Evolutionary conservation across 2,797 vertebrate genomes (phyloP), one percentile per base, ranked within the genome.

Genomic region (Tragopan temminckii): DNA sequence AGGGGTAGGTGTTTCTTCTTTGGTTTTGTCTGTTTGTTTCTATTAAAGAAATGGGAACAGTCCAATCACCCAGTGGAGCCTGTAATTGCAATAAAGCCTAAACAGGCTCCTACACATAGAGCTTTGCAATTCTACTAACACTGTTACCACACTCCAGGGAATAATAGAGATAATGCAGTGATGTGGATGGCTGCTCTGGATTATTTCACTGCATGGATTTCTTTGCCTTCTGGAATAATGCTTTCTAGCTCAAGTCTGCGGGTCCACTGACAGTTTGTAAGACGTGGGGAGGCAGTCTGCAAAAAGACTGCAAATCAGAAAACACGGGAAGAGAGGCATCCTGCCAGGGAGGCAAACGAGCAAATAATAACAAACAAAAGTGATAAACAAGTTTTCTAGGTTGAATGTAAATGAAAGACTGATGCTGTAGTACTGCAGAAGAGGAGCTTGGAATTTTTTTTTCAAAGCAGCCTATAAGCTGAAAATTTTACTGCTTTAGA

Each of bases 111-210:
- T 79, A 10, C 53, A 29, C 40, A 8, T 9, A 9, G 35, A 82
- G 63, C 87, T 82, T 80, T 90, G 90, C 95, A 94, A 89, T 95
- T 90, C 80, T 72, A 80, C 79, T 83, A 78, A 89, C 48, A 8
- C 80, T 50, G 92, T 89, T 74, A 78, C 53, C 55, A 40, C 23
- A 38, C 92, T 85, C 76, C 53, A 50, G 92, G 92, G 95, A 82
- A 74, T 85, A 74, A 90, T 63, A 80, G 88, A 90, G 90, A 89
- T 87, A 71, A 93, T 90, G 70, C 43, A 87, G 84, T 17, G 94
- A 77, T 85, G 86, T 53, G 91, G 90, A 93, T 87, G 96, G 86
- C 72, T 89, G 81, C 48, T 63, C 90, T 92, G 79, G 79, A 40
- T 85, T 90, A 75, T 94, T 87, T 90, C 81, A 82, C 64, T 90